phyloP scores from a whole-genome alignment of 2,888 invertebrate genomes.

The Trissolcus brochymenae region DNA sequence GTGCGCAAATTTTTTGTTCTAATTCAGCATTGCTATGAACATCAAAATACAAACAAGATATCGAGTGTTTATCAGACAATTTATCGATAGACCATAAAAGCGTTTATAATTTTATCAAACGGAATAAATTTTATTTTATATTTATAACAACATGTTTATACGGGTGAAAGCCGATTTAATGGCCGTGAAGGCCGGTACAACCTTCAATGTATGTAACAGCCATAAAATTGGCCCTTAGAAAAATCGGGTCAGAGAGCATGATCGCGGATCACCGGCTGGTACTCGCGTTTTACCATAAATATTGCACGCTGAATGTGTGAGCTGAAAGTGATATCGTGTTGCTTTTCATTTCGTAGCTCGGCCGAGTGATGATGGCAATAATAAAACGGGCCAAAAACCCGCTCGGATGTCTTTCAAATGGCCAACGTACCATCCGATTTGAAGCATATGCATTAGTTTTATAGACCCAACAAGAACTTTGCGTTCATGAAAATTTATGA shows the following conservation, averaged over 20 bases:
- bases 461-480: too few relatives aligned
- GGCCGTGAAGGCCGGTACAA: conserved; percentile 52
- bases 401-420: not conserved
- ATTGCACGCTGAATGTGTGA: conserved; percentile 21
- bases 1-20: too few relatives aligned
- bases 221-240: conserved; percentile 57
- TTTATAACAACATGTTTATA: conserved; percentile 45
- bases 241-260: conserved; percentile 57
- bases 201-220: conserved; percentile 49
- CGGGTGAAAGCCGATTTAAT: conserved; percentile 44
- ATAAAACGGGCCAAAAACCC: not conserved
- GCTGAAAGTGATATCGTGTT: conserved; percentile 13
- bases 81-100: conserved; percentile 51
- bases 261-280: conserved; percentile 47
- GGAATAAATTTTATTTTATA: conserved; percentile 46
- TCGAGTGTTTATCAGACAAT: conserved; percentile 29
- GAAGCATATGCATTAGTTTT: not conserved
- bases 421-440: not conserved
- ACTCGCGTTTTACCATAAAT: conserved; percentile 46
- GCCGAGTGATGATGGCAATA: conserved; percentile 2
- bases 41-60: not conserved
- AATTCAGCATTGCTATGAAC: not conserved
- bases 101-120: conserved; percentile 56
- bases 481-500: too few relatives aligned
- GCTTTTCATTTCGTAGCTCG: conserved; percentile 12